Base-by-base conservation (phyloP, 2,888 invertebrate genomes). In the Scaeva pyrastri region DNA sequence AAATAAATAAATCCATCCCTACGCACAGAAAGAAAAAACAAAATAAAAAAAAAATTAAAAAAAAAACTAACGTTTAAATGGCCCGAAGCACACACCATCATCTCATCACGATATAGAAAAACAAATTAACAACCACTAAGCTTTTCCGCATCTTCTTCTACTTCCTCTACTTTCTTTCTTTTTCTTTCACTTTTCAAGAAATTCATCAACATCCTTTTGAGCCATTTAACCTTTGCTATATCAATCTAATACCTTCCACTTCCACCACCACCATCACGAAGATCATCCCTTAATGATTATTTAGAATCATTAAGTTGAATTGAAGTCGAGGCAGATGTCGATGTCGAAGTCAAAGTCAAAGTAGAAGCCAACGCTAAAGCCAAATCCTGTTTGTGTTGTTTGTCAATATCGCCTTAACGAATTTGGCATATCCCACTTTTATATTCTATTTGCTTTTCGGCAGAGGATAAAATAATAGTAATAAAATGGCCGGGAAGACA, bases 271-370 rank as follows among this genome's bases (percentile, higher is more conserved):
- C 12, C 19, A 11, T 7, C 36, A 68, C 26, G 39, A 60, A 41
- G 10, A 43, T 79, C 75, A 71, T 56, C 77, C 80, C 60, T 81
- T 73, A 77, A 81, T 81, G 76, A 56, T 85, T 81, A 85, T 81
- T 81, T 81, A 56, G 76, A 85, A 81, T 81, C 85, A 60, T 77
- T 76, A 85, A 85, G 81, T 73, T 62, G 81, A 85, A 85, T 85
- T 85, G 76, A 76, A 81, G 75, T 68, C 52, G 36, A 68, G 72
- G 75, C 68, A 68, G 36, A 58, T 58, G 58, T 36, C 58, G 36
- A 36, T 60, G 60, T 60, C 39, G 39, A 19, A 31, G 56, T 10
- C 6, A 12, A 11, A 19, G 39, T 7, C 16, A 58, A 58, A 76
- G 71, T 66, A 12, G 36, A 50, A 72, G 75, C 66, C 72, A 80